A percentile compares a stretch with the other conserved stretches of the same genome.
Conservation (phyloP, 2,113 vertebrate species). For the Myotis brandtii region DNA sequence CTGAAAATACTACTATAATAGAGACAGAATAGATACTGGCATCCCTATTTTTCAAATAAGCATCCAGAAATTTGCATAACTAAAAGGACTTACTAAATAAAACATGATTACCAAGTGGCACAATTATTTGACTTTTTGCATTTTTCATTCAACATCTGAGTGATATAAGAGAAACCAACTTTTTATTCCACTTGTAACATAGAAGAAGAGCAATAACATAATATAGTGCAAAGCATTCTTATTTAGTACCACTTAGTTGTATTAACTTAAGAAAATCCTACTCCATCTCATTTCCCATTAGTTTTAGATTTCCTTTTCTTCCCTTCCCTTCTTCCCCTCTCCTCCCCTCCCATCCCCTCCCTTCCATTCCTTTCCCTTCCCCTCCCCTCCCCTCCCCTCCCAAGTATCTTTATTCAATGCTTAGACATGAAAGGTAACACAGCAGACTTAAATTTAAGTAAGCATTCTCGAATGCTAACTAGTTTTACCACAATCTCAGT, state of each 20-base stretch:
- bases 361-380: too few relatives aligned
- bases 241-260: neutral
- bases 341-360: too few relatives aligned
- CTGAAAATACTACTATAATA: neutral
- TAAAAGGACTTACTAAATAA: neutral
- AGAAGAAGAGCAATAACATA: neutral
- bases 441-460: neutral
- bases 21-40: neutral
- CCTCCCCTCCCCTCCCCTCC: fast-evolving
- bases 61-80: neutral
- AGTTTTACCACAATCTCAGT: neutral
- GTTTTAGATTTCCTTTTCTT: neutral
- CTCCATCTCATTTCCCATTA: neutral
- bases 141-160: neutral
- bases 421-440: neutral
- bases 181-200: neutral
- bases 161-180: neutral
- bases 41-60: neutral
- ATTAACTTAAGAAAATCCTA: neutral
- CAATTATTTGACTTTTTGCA: neutral
- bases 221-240: neutral
- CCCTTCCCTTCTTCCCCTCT: too few relatives aligned
- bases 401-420: neutral
- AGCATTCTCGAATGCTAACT: neutral
- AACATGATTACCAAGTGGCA: neutral